Evolutionary conservation across 2,113 vertebrate species (phyloP).

Genomic region (Beaufortia kweichowensis): DNA sequence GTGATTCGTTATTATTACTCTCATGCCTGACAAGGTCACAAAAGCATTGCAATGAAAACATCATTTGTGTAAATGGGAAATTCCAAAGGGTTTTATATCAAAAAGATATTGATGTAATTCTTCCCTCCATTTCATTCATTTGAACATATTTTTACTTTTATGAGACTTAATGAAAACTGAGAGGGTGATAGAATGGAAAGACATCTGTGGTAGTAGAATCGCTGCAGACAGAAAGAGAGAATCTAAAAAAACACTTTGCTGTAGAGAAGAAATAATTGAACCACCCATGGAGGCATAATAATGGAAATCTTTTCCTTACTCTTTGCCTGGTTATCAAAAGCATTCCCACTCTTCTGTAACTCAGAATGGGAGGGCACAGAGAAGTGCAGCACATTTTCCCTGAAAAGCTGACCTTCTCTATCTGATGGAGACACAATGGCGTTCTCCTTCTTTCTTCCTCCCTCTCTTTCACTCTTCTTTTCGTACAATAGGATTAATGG

Average conservation of each 20-base stretch:
- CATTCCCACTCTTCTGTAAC: conserved; percentile 27
- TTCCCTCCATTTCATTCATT: not conserved
- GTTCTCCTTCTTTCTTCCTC: conserved; percentile 17
- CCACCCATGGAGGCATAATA: conserved; percentile 31
- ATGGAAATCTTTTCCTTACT: conserved; percentile 9
- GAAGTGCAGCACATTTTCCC: conserved; percentile 12
- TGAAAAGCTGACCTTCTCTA: conserved; percentile 43
- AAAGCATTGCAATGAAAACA: not conserved
- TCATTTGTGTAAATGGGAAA: not conserved
- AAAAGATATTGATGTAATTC: conserved; percentile 8
- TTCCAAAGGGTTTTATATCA: not conserved
- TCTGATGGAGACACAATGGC: conserved; percentile 46
- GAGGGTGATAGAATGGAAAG: not conserved
- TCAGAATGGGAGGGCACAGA: not conserved
- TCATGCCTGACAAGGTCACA: not conserved
- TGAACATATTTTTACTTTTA: not conserved
- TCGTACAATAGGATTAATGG: conserved; percentile 69
- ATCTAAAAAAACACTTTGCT: conserved; percentile 10
- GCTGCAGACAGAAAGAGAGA: not conserved
- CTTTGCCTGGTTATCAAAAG: conserved; percentile 28
- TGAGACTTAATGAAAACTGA: conserved; percentile 12
- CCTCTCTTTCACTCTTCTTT: conserved; percentile 55
- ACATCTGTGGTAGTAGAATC: conserved; percentile 4
- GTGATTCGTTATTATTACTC: not conserved
- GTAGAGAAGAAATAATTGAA: conserved; percentile 11